Base-by-base conservation (phyloP, 2,113 vertebrate species). In the Coturnix japonica region DNA sequence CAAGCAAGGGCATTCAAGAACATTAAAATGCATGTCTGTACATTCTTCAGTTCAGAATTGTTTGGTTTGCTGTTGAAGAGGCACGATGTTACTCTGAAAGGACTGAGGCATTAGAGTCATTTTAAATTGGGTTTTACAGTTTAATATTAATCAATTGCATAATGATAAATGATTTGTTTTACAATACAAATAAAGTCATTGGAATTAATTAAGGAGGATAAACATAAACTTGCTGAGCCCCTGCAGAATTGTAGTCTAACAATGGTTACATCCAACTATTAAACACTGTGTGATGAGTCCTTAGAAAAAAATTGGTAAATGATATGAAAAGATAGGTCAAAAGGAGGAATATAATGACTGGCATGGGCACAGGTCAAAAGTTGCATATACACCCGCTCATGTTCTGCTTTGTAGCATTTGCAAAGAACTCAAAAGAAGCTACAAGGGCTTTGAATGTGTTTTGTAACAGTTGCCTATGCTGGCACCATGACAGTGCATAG, bases 171-270 rank as follows among this genome's bases (percentile, higher is more conserved):
- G 1, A 37, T 11, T 90, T 93, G 49, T 81, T 89, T 85, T 77
- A 76, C 63, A 87, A 66, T 90, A 81, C 37, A 89, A 86, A 78
- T 87, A 75, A 90, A 74, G 31, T 65, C 31, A 70, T 30, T 89
- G 15, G 16, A 89, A 89, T 93, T 89, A 76, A 54, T 93, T 76
- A 35, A 51, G 20, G 7, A 4, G 7, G 35, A 47, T 76, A 67
- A 88, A 74, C 25, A 64, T 39, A 80, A 94, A 49, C 21, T 79
- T 91, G 39, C 43, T 30, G 47, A 80, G 39, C 87, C 72, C n/a
- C 80, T 80, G 54, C 22, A 66, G 56, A 86, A 60, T 78, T 75
- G 57, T 72, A 35, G 31, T 47, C 26, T 72, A 72, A 49, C 23
- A 81, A 31, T 69, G 77, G 53, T 5, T 67, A 31, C 12, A 57